These are phyloP conservation scores for Gymnoscelis rufifasciata DNA, from an alignment of 2,888 invertebrate genomes.

Conservation along the genomic window DNA sequence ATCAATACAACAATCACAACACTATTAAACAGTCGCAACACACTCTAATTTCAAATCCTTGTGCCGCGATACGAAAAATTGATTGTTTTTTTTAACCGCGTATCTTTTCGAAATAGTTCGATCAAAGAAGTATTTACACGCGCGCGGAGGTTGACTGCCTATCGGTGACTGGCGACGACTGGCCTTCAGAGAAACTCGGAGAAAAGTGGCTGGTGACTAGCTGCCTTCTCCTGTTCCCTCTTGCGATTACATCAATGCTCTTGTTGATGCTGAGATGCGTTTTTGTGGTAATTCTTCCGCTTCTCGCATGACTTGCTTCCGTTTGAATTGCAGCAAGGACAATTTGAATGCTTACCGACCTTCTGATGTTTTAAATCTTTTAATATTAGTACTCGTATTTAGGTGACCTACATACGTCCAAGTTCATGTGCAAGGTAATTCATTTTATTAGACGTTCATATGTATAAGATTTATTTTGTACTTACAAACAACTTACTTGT, in stretches of 20 bases:
- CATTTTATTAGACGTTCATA: no score
- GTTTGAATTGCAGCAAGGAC: no score
- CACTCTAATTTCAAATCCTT: slow-evolving; percentile 36
- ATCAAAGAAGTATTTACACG: slow-evolving; percentile 33
- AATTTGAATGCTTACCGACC: no score
- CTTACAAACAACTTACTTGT: no score
- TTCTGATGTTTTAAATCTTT: no score
- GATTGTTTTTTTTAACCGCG: slow-evolving; percentile 28
- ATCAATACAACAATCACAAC: slow-evolving; percentile 45
- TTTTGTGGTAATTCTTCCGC: not conserved
- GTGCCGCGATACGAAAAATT: slow-evolving; percentile 18
- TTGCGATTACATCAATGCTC: slow-evolving; percentile 64
- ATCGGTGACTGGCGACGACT: slow-evolving; percentile 51
- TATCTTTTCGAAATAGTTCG: slow-evolving; percentile 16
- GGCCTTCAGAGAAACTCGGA: slow-evolving; percentile 64
- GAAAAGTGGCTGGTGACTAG: slow-evolving; percentile 54
- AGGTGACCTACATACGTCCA: no score
- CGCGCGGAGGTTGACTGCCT: slow-evolving; percentile 51
- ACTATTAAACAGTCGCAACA: slow-evolving; percentile 37
- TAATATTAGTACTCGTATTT: no score
- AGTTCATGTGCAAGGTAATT: no score
- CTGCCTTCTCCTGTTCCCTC: slow-evolving; percentile 36
- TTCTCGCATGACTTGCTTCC: not conserved
- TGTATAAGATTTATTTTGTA: no score
- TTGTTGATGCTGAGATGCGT: slow-evolving; percentile 38